Evolutionary conservation across 2,888 invertebrate species (phyloP), one percentile per base, ranked within the genome.

Genomic region (Scaptomyza parva): DNA sequence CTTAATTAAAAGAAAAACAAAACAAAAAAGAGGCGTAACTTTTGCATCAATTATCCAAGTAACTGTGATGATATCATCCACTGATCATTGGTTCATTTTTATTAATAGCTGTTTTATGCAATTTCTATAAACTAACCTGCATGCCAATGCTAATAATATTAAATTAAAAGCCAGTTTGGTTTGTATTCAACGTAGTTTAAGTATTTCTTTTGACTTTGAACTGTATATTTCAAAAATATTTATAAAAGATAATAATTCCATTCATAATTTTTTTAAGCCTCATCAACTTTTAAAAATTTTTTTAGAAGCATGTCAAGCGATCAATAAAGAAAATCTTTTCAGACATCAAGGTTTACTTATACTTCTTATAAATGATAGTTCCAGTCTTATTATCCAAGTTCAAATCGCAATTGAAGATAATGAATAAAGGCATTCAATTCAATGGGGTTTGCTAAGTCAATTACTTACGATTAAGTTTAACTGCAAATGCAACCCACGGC

Each of bases 21-120:
- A 20, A 18, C 22, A 26, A 43, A 20, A 18, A n/a, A 30, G 47
- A 35, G 35, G 54, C 40, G 43, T 24, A 37, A 2, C 51, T 11
- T 35, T 9, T 7, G 9, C 33, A 18, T 33, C 8, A n/a, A 26
- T 28, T 24, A 26, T 11, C 11, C n/a, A 28, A 20, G 18, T 1
- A 26, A 44, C 1, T 20, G 30, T 12, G 48, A 67, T 75, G 75
- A 75, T 63, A 60, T 74, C 77, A 74, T 67, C 26, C 26, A 58
- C 44, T 48, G 20, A 62, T 41, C 39, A 47, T 51, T 54, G 6
- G 17, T 44, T 40, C 45, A 9, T 17, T 18, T 18, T 14, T 18
- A 6, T 41, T 24, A 1, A 14, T 11, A 12, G 14, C 2, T 40
- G 2, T 12, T 28, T 52, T 40, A 14, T 61, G 17, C 30, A 40